A percentile compares a stretch with the other conserved stretches of the same genome.
Conservation (phyloP, 1,140 invertebrate species). For the Solenopsis invicta region DNA sequence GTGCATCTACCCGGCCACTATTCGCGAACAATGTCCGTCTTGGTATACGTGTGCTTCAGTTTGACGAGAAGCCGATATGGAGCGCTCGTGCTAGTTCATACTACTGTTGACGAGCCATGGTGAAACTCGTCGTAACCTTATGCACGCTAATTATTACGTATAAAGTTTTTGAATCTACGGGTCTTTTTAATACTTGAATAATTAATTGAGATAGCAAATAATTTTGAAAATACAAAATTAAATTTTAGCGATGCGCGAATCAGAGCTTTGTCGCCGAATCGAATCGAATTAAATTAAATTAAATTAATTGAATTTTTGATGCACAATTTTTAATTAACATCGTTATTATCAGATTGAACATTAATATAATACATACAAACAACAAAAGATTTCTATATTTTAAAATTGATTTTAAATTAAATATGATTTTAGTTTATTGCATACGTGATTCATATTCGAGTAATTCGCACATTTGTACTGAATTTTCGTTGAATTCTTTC, state of each 20-base stretch:
- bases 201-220: not conserved
- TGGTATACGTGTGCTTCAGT: not conserved
- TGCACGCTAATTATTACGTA: not conserved
- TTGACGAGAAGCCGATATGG: conserved; percentile 51
- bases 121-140: not conserved
- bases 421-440: no score
- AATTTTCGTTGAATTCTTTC: not conserved
- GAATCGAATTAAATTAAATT: no score
- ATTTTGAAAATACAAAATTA: not conserved
- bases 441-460: no score
- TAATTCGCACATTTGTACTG: no score
- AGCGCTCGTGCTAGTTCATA: conserved; percentile 22
- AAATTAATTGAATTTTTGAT: no score
- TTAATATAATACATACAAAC: no score
- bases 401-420: no score
- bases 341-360: no score
- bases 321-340: no score
- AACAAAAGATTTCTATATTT: no score
- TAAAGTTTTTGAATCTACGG: not conserved
- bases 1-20: not conserved
- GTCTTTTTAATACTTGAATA: not conserved
- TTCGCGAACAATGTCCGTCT: conserved; percentile 38
- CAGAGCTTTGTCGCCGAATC: no score
- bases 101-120: conserved; percentile 3
- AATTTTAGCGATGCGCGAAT: not conserved